These are phyloP conservation scores for Clarias platycephalus DNA, from an alignment of 2,797 vertebrate genomes.

Conservation along the genomic window DNA sequence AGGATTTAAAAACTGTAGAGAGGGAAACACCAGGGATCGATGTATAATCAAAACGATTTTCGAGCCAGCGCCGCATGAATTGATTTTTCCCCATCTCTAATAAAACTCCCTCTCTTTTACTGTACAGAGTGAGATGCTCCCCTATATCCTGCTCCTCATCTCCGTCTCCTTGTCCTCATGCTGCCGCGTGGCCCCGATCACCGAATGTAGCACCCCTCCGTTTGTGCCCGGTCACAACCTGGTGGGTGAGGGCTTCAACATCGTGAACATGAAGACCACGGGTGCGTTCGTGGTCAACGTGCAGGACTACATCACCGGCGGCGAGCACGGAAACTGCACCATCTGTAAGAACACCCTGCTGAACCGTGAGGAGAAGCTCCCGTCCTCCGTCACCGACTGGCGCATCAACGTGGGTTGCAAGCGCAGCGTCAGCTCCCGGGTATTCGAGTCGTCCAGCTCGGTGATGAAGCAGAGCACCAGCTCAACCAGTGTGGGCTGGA, in stretches of 20 bases:
- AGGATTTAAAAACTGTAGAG: no score
- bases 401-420: constrained; percentile 54
- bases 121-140: neutral
- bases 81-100: neutral
- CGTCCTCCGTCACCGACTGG: constrained; percentile 57
- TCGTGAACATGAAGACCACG: constrained; percentile 52
- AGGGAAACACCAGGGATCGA: no score
- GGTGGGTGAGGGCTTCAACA: constrained; percentile 60
- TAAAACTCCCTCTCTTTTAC: neutral
- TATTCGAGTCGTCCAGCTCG: constrained; percentile 46
- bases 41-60: no score
- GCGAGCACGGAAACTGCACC: constrained; percentile 57
- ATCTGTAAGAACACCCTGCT: constrained; percentile 54
- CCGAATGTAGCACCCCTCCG: constrained; percentile 40
- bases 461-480: constrained; percentile 47
- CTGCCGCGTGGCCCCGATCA: constrained; percentile 31
- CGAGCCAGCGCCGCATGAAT: no score
- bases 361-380: constrained; percentile 54
- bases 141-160: constrained; percentile 15
- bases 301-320: constrained; percentile 45
- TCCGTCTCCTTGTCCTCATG: constrained; percentile 13
- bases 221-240: constrained; percentile 62
- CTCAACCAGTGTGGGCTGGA: constrained; percentile 47
- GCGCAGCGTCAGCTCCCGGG: constrained; percentile 40
- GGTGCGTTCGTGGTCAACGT: constrained; percentile 58